These are phyloP conservation scores for Lepidurus packardi DNA, from an alignment of 1,140 invertebrate genomes.

Conservation along the genomic window DNA sequence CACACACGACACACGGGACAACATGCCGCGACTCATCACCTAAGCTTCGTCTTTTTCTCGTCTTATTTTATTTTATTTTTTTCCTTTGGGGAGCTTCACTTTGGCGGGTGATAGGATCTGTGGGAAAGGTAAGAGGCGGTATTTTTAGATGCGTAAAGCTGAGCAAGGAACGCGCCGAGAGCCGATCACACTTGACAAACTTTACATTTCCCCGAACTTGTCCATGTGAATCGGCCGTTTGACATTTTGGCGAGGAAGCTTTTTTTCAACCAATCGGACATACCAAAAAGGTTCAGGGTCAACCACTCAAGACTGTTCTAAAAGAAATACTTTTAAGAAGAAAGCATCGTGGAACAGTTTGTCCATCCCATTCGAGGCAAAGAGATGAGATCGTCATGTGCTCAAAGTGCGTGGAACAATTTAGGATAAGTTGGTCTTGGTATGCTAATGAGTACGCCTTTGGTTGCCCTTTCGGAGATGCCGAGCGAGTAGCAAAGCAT, in stretches of 20 bases:
- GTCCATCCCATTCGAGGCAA: background rate
- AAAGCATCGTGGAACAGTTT: too few species aligned
- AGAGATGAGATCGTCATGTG: background rate
- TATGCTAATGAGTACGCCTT: background rate
- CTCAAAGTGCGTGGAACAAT: slow-evolving; percentile 15
- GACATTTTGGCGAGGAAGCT: background rate
- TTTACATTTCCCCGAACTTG: background rate
- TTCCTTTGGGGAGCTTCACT: background rate
- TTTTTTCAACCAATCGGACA: background rate
- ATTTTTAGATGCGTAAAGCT: slow-evolving; percentile 6
- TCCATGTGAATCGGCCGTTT: background rate
- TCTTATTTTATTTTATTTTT: slow-evolving; percentile 27
- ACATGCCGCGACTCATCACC: background rate
- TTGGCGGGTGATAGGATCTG: slow-evolving; percentile 23
- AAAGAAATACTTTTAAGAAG: too few species aligned
- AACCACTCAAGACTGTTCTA: too few species aligned
- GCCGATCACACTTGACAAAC: background rate
- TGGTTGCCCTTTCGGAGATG: slow-evolving; percentile 12
- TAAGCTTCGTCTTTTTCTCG: slow-evolving; percentile 19
- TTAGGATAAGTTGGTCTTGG: slow-evolving; percentile 14
- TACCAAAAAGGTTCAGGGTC: background rate
- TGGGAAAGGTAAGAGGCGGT: background rate
- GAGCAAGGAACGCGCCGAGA: background rate
- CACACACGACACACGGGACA: background rate
- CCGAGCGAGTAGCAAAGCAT: slow-evolving; percentile 10